phyloP scores from a whole-genome alignment of 2,797 vertebrate species.

The Numenius phaeopus region DNA sequence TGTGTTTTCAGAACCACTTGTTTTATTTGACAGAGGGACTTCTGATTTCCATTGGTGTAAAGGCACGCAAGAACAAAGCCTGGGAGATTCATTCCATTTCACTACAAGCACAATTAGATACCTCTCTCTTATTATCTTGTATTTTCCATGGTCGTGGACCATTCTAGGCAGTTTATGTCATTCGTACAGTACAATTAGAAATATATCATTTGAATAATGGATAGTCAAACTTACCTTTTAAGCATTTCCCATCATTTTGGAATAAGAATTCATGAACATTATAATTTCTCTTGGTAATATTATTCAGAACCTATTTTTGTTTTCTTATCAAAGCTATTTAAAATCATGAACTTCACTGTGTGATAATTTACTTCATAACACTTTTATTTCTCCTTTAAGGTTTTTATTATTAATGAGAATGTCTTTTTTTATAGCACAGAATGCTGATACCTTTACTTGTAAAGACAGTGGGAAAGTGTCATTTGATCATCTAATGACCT shows the following conservation, averaged over 20 bases:
- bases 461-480: constrained; percentile 64
- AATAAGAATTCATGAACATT: constrained; percentile 9
- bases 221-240: constrained; percentile 9
- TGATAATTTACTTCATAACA: constrained; percentile 51
- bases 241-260: background rate
- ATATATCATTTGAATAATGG: constrained; percentile 10
- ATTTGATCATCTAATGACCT: constrained; percentile 77
- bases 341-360: constrained; percentile 60
- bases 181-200: constrained; percentile 9
- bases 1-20: background rate
- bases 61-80: background rate
- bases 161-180: constrained; percentile 8
- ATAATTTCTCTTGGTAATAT: constrained; percentile 27
- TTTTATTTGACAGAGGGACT: background rate
- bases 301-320: constrained; percentile 39
- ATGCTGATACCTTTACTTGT: constrained; percentile 60
- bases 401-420: constrained; percentile 67
- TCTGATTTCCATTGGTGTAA: background rate
- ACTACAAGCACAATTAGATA: background rate
- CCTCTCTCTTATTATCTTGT: background rate
- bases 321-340: constrained; percentile 69
- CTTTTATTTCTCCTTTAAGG: constrained; percentile 72
- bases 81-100: background rate
- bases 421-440: constrained; percentile 55
- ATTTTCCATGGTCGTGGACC: background rate